Conservation (phyloP, 2,888 invertebrate species). For the Acleris sparsana region DNA sequence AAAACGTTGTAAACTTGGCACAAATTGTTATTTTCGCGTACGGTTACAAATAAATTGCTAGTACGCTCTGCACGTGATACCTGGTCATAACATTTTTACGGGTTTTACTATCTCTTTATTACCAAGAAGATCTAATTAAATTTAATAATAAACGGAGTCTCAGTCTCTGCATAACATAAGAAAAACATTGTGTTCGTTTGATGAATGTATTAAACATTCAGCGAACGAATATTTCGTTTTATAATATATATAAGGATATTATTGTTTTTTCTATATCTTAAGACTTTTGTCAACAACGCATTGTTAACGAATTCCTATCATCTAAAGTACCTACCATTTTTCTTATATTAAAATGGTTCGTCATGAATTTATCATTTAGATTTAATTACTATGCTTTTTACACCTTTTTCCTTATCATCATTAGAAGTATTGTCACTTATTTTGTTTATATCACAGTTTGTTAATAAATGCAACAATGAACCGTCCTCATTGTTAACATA, state of each 20-base stretch:
- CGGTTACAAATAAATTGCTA: conserved; percentile 34
- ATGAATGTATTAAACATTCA: no score
- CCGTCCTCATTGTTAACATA: conserved; percentile 25
- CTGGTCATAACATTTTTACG: conserved; percentile 19
- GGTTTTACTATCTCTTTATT: conserved; percentile 25
- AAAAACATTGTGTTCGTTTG: background rate
- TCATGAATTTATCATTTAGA: conserved; percentile 15
- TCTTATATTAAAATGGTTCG: conserved; percentile 7
- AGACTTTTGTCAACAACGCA: background rate
- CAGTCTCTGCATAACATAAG: background rate
- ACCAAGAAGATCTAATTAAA: conserved; percentile 21
- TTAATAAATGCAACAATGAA: conserved; percentile 22
- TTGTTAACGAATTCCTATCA: conserved; percentile 11
- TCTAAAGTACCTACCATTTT: conserved; percentile 17
- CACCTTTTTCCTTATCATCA: conserved; percentile 13
- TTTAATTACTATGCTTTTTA: conserved; percentile 10
- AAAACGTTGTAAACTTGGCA: conserved; percentile 36
- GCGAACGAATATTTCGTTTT: no score
- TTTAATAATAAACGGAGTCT: conserved; percentile 9
- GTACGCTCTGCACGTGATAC: conserved; percentile 31
- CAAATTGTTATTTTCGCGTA: conserved; percentile 33
- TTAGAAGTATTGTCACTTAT: conserved; percentile 17
- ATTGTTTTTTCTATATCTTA: no score
- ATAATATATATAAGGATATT: no score
- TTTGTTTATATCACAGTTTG: conserved; percentile 26